These are phyloP conservation scores for Bagarius yarrelli DNA, from an alignment of 2,113 vertebrate genomes.

Conservation along the genomic window DNA sequence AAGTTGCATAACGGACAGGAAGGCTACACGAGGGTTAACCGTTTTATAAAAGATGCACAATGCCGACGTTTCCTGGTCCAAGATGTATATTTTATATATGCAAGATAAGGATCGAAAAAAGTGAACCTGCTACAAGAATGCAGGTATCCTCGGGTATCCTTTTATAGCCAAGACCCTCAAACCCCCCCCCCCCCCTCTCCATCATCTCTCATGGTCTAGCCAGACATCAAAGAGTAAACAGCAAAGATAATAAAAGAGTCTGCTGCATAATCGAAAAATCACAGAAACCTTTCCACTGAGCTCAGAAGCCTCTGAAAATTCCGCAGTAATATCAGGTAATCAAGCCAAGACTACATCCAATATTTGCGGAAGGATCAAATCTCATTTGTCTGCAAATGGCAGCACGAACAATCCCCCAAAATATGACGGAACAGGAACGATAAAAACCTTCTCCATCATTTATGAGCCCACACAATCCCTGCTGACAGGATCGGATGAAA, in stretches of 20 bases:
- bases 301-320: neutral
- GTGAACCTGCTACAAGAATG: no score
- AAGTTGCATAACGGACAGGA: no score
- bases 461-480: slow-evolving; percentile 50
- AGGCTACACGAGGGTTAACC: no score
- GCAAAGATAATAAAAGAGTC: neutral
- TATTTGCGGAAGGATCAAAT: slow-evolving; percentile 38
- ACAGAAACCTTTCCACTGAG: slow-evolving; percentile 1
- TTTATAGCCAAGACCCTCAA: no score
- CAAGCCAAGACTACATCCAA: slow-evolving; percentile 24
- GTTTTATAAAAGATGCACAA: neutral
- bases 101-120: neutral
- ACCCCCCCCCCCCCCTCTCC: no score
- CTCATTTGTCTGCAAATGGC: slow-evolving; percentile 32
- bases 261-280: neutral
- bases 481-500: slow-evolving; percentile 54
- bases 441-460: slow-evolving; percentile 61
- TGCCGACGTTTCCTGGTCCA: neutral
- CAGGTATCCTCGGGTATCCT: no score
- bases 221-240: neutral
- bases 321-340: slow-evolving; percentile 23
- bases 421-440: slow-evolving; percentile 33
- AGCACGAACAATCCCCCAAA: slow-evolving; percentile 22
- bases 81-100: neutral
- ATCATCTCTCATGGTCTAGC: neutral